Evolutionary conservation across 2,888 invertebrate genomes (phyloP), one percentile per base, ranked within the genome.

Genomic region (Hedya salicella): DNA sequence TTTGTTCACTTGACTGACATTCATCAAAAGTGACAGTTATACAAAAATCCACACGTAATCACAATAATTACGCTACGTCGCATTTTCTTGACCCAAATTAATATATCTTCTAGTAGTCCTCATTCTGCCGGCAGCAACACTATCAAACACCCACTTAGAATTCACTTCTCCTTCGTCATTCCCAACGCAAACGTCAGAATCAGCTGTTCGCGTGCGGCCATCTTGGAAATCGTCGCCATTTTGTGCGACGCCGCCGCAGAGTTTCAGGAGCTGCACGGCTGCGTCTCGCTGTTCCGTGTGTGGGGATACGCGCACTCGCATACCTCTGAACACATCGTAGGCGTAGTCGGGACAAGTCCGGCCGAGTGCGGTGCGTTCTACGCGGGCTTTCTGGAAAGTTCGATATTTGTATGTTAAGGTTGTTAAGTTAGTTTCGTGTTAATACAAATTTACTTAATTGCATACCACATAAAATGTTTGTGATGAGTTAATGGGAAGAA

Each of bases 81-180:
- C 8, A 42, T 39, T 53, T 40, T 39, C 53, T 3, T 62, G 54
- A 68, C 5, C 68, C 70, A 72, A 72, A 66, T 80, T 79, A 0
- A 84, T 16, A 71, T 90, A 90, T 17, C 85, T 71, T 40, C 88
- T 74, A 0, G 82, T 81, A 0, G 83, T 88, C 13, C 88, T 78
- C 82, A 88, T 84, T 1, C 89, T 77, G 0, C 80, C 84, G 0
- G 85, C 79, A 0, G 86, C 85, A 0, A 90, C 84, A 56, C 91
- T 90, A 48, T 91, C 91, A 63, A 89, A 91, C 30, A 91, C 88
- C 91, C 91, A 91, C 46, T 85, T 88, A 0, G 87, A 86, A 39
- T 73, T 73, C 1, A 90, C 78, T 68, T 87, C 78, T 0, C 83
- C 85, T 0, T 70, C 72, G 0, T 64, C 71, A 0, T 67, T 68